A percentile compares a stretch with the other conserved stretches of the same genome.
Evolutionary conservation across 2,797 vertebrate genomes (phyloP).

Genomic region (Enteromius viviparus): DNA sequence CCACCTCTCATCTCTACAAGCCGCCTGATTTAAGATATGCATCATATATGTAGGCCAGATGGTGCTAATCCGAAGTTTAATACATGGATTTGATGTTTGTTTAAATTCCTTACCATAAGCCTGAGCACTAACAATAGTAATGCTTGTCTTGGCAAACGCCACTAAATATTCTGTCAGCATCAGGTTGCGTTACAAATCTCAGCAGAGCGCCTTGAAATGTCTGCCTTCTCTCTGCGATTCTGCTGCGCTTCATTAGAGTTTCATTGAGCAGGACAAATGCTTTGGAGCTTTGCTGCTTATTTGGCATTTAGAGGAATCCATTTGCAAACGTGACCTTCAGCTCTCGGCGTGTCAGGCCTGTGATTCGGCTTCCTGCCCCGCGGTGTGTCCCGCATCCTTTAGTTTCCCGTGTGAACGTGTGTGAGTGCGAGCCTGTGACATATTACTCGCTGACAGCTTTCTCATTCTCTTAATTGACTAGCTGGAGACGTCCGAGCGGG

Average conservation of each 20-base stretch:
- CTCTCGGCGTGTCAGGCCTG: constrained; percentile 10
- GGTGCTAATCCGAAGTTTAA: background rate
- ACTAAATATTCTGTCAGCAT: constrained; percentile 19
- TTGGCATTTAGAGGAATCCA: constrained; percentile 44
- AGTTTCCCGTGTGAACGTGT: constrained; percentile 1
- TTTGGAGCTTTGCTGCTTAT: constrained; percentile 38
- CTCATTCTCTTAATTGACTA: constrained; percentile 75
- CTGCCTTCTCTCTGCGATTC: background rate
- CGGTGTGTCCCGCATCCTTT: background rate
- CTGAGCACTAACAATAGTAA: background rate
- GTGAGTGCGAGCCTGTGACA: constrained; percentile 66
- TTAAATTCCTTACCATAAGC: constrained; percentile 2
- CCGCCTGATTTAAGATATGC: background rate
- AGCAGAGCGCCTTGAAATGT: constrained; percentile 17
- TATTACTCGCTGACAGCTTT: constrained; percentile 69
- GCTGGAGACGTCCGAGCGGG: constrained; percentile 67
- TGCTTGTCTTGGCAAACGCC: background rate
- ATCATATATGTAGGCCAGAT: background rate
- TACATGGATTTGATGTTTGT: background rate
- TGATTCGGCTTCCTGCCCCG: constrained; percentile 7
- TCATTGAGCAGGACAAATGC: constrained; percentile 39
- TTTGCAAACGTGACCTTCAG: constrained; percentile 51
- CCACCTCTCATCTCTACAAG: background rate
- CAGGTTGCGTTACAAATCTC: constrained; percentile 27
- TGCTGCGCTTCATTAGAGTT: constrained; percentile 24